Percentiles rank a stretch among this genome's conserved stretches.
phyloP scores from a whole-genome alignment of 2,888 invertebrate species.

The Scelioninae gen. 1 region DNA sequence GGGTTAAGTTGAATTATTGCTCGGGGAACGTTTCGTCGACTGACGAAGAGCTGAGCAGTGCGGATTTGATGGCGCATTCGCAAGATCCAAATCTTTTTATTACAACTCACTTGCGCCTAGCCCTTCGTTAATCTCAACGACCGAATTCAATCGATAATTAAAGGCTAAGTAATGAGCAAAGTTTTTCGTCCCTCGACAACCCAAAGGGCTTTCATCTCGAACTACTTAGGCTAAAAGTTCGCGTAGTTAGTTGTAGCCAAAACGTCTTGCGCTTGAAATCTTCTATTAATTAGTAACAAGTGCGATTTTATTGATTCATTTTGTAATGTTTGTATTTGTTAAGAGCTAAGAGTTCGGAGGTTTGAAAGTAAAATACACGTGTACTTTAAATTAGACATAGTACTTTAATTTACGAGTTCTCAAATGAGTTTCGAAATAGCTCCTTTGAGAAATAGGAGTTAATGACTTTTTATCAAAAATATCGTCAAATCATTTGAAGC shows the following conservation, averaged over 20 bases:
- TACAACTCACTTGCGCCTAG: constrained; percentile 35
- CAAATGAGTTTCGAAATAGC: too few species aligned
- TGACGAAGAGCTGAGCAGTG: constrained; percentile 29
- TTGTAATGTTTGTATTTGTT: constrained; percentile 19
- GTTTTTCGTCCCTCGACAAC: constrained; percentile 63
- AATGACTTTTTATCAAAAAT: too few species aligned
- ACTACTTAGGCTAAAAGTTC: constrained; percentile 56
- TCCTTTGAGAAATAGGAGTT: too few species aligned
- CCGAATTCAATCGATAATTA: constrained; percentile 72
- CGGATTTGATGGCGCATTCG: constrained; percentile 20
- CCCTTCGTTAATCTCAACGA: constrained; percentile 62
- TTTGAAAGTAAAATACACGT: too few species aligned
- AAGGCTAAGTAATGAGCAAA: constrained; percentile 72
- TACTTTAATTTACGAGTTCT: too few species aligned
- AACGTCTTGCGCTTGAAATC: constrained; percentile 9
- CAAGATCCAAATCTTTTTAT: constrained; percentile 59
- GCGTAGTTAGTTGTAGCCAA: constrained; percentile 15
- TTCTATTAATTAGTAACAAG: constrained; percentile 53
- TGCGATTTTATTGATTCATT: constrained; percentile 44
- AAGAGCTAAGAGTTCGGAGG: too few species aligned
- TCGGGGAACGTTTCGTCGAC: constrained; percentile 72
- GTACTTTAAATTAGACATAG: too few species aligned
- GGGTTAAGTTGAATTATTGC: constrained; percentile 79
- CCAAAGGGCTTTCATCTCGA: constrained; percentile 47
- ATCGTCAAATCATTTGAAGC: too few species aligned